Percentiles rank a stretch among this genome's conserved stretches.
phyloP scores from a whole-genome alignment of 2,888 invertebrate genomes.

The Sesia bembeciformis region DNA sequence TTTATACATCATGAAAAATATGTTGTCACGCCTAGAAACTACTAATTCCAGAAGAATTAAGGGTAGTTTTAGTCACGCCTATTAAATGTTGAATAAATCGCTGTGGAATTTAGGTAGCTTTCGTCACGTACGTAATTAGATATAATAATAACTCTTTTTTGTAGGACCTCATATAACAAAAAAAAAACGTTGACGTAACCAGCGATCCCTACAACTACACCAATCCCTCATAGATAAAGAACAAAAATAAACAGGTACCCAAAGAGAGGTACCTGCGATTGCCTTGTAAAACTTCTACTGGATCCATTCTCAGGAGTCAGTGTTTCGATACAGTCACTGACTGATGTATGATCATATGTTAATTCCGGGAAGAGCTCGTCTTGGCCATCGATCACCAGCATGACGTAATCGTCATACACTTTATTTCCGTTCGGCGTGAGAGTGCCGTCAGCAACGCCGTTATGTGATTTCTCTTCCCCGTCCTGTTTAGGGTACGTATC shows the following conservation, averaged over 20 bases:
- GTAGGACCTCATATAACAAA: too few relatives aligned
- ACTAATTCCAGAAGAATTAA: too few relatives aligned
- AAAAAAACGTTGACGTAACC: too few relatives aligned
- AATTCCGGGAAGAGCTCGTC: conserved; percentile 67
- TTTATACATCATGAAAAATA: too few relatives aligned
- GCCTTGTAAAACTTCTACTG: conserved; percentile 50
- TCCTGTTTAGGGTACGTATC: conserved; percentile 33
- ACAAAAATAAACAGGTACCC: conserved; percentile 18
- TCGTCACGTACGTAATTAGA: too few relatives aligned
- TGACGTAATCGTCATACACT: conserved; percentile 30
- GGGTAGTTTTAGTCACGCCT: too few relatives aligned
- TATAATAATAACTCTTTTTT: too few relatives aligned
- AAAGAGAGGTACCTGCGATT: conserved; percentile 51
- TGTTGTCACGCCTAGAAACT: too few relatives aligned
- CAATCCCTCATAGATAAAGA: not conserved
- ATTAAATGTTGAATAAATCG: too few relatives aligned
- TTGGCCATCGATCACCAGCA: conserved; percentile 19
- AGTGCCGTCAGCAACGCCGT: conserved; percentile 25
- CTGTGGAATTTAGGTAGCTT: too few relatives aligned
- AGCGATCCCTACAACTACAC: too few relatives aligned
- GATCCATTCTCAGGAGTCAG: conserved; percentile 34
- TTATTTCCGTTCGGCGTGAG: conserved; percentile 16
- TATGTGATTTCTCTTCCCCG: conserved; percentile 25
- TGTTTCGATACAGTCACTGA: conserved; percentile 42
- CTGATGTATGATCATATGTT: conserved; percentile 57